These are phyloP conservation scores for Mylabris phalerata DNA, from an alignment of 1,140 invertebrate genomes.

Conservation along the genomic window DNA sequence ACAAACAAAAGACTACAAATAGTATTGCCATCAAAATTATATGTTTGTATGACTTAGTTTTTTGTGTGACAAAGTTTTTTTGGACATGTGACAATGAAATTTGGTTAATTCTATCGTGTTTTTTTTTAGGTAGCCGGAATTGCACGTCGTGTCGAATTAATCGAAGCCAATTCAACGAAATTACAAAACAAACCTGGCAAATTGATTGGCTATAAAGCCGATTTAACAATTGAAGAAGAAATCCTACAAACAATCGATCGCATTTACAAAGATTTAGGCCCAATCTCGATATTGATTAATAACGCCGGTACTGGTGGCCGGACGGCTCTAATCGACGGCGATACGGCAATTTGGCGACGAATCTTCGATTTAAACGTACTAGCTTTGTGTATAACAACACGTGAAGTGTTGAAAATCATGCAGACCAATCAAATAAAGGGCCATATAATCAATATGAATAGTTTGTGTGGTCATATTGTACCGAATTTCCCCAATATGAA, in stretches of 20 bases:
- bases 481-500: slow-evolving; percentile 33
- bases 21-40: too few species aligned
- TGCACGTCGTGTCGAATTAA: slow-evolving; percentile 10
- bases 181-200: slow-evolving; percentile 7
- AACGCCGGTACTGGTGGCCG: slow-evolving; percentile 49
- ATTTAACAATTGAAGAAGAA: slow-evolving; percentile 47
- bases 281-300: slow-evolving; percentile 59
- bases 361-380: slow-evolving; percentile 54
- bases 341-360: slow-evolving; percentile 14
- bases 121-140: slow-evolving; percentile 19
- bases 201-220: slow-evolving; percentile 28
- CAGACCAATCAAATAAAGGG: slow-evolving; percentile 35
- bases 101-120: too few species aligned
- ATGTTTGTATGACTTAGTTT: too few species aligned
- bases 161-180: slow-evolving; percentile 9
- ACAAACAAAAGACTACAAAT: too few species aligned
- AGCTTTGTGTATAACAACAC: slow-evolving; percentile 47
- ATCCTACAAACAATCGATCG: slow-evolving; percentile 54
- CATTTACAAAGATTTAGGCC: slow-evolving; percentile 46
- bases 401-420: slow-evolving; percentile 52
- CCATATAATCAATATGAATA: slow-evolving; percentile 44
- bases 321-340: slow-evolving; percentile 22
- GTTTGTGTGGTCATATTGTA: slow-evolving; percentile 46
- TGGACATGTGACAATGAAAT: too few species aligned
- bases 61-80: too few species aligned